Conservation (phyloP, 2,113 vertebrate genomes). For the Semicossyphus pulcher region DNA sequence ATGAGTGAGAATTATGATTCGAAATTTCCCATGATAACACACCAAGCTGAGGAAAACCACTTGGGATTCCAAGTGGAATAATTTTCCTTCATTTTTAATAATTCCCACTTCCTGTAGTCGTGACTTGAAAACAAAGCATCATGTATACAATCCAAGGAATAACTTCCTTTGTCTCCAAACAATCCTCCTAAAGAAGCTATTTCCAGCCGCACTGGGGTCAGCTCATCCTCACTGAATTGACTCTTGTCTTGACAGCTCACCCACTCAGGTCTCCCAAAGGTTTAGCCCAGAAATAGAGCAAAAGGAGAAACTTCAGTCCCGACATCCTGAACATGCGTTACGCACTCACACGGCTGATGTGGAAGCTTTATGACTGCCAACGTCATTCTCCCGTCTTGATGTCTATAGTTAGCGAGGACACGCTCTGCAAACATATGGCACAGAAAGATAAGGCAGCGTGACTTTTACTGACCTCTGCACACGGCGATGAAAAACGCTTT, state of each 20-base stretch:
- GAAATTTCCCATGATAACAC: background rate
- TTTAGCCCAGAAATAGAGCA: slow-evolving; percentile 38
- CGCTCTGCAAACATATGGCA: slow-evolving; percentile 1
- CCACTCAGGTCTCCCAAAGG: slow-evolving; percentile 67
- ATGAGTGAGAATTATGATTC: background rate
- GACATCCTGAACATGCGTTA: background rate
- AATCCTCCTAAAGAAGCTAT: slow-evolving; percentile 32
- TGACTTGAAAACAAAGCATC: slow-evolving; percentile 17
- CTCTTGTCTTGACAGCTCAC: slow-evolving; percentile 60
- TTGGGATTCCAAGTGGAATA: background rate
- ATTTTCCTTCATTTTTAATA: slow-evolving; percentile 21
- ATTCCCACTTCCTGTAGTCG: background rate
- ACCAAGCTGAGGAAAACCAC: background rate
- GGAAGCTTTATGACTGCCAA: background rate
- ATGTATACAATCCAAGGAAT: slow-evolving; percentile 6
- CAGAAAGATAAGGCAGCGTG: background rate
- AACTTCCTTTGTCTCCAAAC: slow-evolving; percentile 21
- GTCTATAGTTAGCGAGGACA: background rate
- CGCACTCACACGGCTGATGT: background rate
- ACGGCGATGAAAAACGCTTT: background rate
- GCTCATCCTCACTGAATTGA: slow-evolving; percentile 33
- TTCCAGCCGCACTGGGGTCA: slow-evolving; percentile 48
- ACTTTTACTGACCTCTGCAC: slow-evolving; percentile 3
- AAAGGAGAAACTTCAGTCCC: slow-evolving; percentile 11
- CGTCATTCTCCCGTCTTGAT: background rate